A percentile compares a stretch with the other conserved stretches of the same genome.
Evolutionary conservation across 1,140 invertebrate species (phyloP).

Genomic region (Drosophila mauritiana): DNA sequence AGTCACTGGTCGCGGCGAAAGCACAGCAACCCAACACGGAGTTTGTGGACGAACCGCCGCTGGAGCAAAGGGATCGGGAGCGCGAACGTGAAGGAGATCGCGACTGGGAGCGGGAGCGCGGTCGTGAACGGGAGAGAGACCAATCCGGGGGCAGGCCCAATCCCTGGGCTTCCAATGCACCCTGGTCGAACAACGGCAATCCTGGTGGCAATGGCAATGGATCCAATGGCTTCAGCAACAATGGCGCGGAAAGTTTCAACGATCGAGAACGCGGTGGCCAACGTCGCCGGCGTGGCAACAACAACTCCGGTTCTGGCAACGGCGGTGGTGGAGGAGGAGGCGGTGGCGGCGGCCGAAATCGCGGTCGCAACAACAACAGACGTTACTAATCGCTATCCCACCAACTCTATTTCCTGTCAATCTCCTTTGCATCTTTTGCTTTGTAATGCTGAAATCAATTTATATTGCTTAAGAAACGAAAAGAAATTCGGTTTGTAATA

Average conservation of each 20-base stretch:
- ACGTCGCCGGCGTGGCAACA: slow-evolving; percentile 70
- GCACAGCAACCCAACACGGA: slow-evolving; percentile 69
- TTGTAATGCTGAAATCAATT: slow-evolving; percentile 38
- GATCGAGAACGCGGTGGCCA: slow-evolving; percentile 58
- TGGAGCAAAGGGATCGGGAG: slow-evolving; percentile 53
- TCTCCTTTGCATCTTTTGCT: slow-evolving; percentile 11
- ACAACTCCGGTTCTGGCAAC: slow-evolving; percentile 33
- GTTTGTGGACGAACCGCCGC: slow-evolving; percentile 60
- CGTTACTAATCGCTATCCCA: slow-evolving; percentile 59
- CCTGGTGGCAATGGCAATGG: slow-evolving; percentile 40
- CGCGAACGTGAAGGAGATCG: slow-evolving; percentile 25
- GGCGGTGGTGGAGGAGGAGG: slow-evolving; percentile 31
- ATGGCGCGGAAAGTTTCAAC: slow-evolving; percentile 51
- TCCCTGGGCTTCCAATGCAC: slow-evolving; percentile 70
- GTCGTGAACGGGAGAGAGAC: slow-evolving; percentile 37
- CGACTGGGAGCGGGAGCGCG: slow-evolving; percentile 28
- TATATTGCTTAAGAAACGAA: slow-evolving; percentile 43
- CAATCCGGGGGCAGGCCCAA: slow-evolving; percentile 51
- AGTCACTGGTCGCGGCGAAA: slow-evolving; percentile 67
- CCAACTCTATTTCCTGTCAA: neutral
- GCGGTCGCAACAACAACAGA: slow-evolving; percentile 69
- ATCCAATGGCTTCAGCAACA: slow-evolving; percentile 71
- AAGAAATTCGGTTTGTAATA: slow-evolving; percentile 21
- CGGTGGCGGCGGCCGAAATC: slow-evolving; percentile 52
- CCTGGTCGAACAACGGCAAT: slow-evolving; percentile 68